Conservation (phyloP, 1,140 invertebrate species). For the Nixonia krombeini region DNA sequence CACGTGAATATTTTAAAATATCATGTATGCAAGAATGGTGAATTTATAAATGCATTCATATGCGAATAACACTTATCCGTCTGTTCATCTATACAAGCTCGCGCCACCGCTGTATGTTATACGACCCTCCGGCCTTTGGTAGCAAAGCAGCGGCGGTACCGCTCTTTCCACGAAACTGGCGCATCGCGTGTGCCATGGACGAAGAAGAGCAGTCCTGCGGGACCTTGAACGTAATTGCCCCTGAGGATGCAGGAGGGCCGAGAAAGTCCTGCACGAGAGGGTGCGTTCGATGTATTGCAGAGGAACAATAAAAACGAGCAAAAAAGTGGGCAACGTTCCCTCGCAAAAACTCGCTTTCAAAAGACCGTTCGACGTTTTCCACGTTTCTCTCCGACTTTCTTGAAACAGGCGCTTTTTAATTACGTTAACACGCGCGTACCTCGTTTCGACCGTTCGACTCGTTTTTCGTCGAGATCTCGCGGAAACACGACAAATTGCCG, state of each 20-base stretch:
- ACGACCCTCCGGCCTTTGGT: constrained; percentile 47
- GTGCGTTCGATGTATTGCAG: constrained; percentile 41
- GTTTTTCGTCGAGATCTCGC: too few species aligned
- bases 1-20: constrained; percentile 54
- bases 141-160: constrained; percentile 45
- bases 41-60: constrained; percentile 47
- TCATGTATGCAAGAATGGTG: constrained; percentile 45
- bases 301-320: constrained; percentile 43
- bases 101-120: constrained; percentile 48
- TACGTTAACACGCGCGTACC: too few species aligned
- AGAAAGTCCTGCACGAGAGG: constrained; percentile 47
- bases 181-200: constrained; percentile 50
- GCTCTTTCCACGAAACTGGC: constrained; percentile 50
- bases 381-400: background rate
- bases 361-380: background rate
- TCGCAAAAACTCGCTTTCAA: constrained; percentile 13
- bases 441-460: too few species aligned
- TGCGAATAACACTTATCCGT: constrained; percentile 53
- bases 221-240: constrained; percentile 50
- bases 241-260: constrained; percentile 41
- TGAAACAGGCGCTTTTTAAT: too few species aligned
- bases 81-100: constrained; percentile 52
- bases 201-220: constrained; percentile 51
- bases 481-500: too few species aligned
- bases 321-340: constrained; percentile 37